Percentiles rank a stretch among this genome's conserved stretches.
Conservation (phyloP, 2,113 vertebrate genomes). For the Haliaeetus leucogaster region DNA sequence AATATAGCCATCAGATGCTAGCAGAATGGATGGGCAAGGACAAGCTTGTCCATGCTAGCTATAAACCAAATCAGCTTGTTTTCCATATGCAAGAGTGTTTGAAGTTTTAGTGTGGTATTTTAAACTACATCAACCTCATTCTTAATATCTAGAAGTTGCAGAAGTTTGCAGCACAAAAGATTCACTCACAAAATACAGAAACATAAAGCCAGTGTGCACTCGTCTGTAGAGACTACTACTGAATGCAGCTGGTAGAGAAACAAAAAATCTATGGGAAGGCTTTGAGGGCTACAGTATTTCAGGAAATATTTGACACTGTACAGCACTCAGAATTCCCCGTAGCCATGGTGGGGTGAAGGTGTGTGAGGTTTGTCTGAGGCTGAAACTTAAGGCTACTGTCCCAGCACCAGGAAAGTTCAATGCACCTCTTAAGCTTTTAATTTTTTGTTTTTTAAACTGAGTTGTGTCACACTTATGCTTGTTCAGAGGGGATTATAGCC, state of each 20-base stretch:
- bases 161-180: neutral
- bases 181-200: neutral
- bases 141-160: neutral
- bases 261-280: neutral
- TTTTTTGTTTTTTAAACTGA: neutral
- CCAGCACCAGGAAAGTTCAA: neutral
- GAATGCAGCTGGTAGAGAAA: neutral
- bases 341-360: neutral
- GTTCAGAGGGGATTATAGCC: neutral
- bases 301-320: neutral
- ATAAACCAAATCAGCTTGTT: neutral
- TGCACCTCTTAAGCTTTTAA: neutral
- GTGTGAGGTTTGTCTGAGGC: neutral
- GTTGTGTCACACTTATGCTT: neutral
- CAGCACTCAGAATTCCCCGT: neutral
- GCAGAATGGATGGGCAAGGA: neutral
- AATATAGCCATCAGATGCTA: neutral
- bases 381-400: neutral
- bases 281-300: neutral
- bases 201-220: neutral
- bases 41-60: neutral
- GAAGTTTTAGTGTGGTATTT: neutral
- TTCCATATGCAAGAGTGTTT: neutral
- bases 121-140: neutral
- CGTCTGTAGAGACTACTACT: rapidly evolving